Base-by-base conservation (phyloP, 2,113 vertebrate species). In the Ranitomeya variabilis region DNA sequence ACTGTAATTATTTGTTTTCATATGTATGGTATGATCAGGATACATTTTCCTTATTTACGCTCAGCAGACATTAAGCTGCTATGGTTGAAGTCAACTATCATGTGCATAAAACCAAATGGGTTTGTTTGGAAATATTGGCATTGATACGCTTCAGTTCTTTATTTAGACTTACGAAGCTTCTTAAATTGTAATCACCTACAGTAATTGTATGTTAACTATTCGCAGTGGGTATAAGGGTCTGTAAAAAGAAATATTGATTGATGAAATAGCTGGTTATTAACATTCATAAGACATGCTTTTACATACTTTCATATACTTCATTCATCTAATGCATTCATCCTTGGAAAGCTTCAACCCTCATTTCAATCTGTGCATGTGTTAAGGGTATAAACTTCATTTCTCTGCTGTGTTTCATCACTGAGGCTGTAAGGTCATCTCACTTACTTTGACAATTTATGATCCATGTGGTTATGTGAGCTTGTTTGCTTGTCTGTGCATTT, bases 1-100 rank as follows among this genome's bases (percentile, higher is more conserved):
- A 37, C 16, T 59, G 23, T 81, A 81, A 81, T 60, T 81, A 23
- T 62, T 59, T 80, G 19, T 57, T 80, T 59, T 80, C 15, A 59
- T 45, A 54, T 83, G 23, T 67, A 15, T 67, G 21, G 26, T 81
- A 62, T 82, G 80, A 62, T 21, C 19, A 18, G 15, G 13, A 52
- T 66, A 51, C 8, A 18, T 59, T 7, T 52, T 83, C 15, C 23
- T 83, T 83, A 69, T 55, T 71, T 52, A 83, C 8, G n/a, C 45
- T 54, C 13, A 16, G 5, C n/a, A 31, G 51, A 14, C 14, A 26
- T 69, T 71, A 71, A 16, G 67, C 21, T 31, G 23, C 54, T 26
- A 57, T 14, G 19, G 54, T 15, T 59, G 31, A 14, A n/a, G 62
- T 66, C 62, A 83, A 16, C 21, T 54, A 83, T 9, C 45, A 19